Conservation (phyloP, 1,140 invertebrate genomes). For the Papilio dardanus region DNA sequence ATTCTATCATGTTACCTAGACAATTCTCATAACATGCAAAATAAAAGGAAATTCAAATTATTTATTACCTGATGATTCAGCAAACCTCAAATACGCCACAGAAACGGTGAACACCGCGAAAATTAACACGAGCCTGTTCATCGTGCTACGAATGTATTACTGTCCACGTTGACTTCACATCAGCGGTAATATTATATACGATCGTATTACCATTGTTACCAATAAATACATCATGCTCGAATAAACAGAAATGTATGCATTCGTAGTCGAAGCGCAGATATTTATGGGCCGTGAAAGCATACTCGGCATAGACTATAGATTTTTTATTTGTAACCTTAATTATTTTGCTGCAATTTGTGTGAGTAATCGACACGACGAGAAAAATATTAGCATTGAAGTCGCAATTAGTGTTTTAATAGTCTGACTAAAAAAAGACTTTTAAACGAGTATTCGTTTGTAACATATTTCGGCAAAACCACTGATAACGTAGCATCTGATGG, state of each 20-base stretch:
- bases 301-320: constrained; percentile 12
- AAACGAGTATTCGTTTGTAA: too few relatives aligned
- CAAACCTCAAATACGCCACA: constrained; percentile 7
- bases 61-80: constrained; percentile 29
- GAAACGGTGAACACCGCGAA: constrained; percentile 31
- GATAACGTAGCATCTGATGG: too few relatives aligned
- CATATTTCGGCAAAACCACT: too few relatives aligned
- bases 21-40: neutral
- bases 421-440: too few relatives aligned
- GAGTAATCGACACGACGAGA: too few relatives aligned
- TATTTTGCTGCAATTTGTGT: too few relatives aligned
- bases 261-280: constrained; percentile 36
- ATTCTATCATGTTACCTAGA: neutral
- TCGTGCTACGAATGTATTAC: constrained; percentile 46
- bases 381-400: too few relatives aligned
- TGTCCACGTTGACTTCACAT: constrained; percentile 30
- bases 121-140: constrained; percentile 44
- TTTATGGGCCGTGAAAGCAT: constrained; percentile 41
- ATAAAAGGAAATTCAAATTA: neutral
- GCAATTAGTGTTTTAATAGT: too few relatives aligned
- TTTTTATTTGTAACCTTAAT: neutral
- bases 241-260: constrained; percentile 45
- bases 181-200: constrained; percentile 46
- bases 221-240: constrained; percentile 48
- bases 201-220: constrained; percentile 47